phyloP scores from a whole-genome alignment of 2,113 vertebrate species.

The Apeltes quadracus region DNA sequence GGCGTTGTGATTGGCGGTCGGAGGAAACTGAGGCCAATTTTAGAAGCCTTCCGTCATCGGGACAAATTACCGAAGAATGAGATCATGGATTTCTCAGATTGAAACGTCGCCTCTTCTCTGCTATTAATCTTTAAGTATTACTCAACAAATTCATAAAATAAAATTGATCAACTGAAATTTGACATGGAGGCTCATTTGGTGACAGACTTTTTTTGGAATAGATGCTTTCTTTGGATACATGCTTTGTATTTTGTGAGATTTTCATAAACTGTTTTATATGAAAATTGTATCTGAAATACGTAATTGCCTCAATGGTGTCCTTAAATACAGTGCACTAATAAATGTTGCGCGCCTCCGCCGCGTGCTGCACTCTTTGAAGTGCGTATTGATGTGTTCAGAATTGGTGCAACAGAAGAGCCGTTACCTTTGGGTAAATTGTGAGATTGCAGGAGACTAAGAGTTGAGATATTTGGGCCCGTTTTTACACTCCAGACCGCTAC shows the following conservation, averaged over 20 bases:
- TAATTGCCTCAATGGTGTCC: not conserved
- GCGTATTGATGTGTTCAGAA: constrained; percentile 28
- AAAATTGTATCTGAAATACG: not conserved
- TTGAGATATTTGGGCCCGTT: constrained; percentile 38
- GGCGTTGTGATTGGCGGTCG: constrained; percentile 44
- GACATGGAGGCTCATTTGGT: not conserved
- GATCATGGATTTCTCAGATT: constrained; percentile 9
- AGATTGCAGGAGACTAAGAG: constrained; percentile 38
- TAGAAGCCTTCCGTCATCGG: constrained; percentile 56
- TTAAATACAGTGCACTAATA: not conserved
- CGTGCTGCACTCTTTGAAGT: constrained; percentile 4
- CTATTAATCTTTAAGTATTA: not conserved
- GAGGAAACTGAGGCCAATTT: constrained; percentile 51
- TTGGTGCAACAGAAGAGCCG: constrained; percentile 28
- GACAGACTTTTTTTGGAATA: not conserved
- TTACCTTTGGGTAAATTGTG: constrained; percentile 32
- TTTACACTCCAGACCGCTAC: constrained; percentile 36
- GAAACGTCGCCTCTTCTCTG: not conserved
- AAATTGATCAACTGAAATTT: not conserved
- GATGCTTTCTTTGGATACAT: not conserved
- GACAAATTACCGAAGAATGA: constrained; percentile 19
- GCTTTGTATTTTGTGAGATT: not conserved
- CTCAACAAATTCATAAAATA: not conserved
- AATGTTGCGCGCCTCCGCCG: not conserved
- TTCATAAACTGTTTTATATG: not conserved